These are phyloP conservation scores for Hetaerina titia DNA, from an alignment of 2,888 invertebrate genomes.

Conservation along the genomic window DNA sequence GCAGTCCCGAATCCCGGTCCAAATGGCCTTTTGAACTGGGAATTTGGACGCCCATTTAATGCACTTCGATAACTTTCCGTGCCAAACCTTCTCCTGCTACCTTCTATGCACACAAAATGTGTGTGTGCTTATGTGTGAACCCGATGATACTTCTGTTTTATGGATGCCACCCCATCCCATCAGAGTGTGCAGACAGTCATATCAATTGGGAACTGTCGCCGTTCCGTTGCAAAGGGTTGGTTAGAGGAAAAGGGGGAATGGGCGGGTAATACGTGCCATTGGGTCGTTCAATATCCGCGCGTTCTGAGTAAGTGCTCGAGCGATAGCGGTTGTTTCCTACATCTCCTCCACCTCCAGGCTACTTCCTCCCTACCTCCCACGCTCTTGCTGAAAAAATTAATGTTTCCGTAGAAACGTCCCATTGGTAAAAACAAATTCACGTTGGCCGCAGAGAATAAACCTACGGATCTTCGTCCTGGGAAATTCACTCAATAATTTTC, in stretches of 20 bases:
- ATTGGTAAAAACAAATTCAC: too few species aligned
- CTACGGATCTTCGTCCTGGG: too few species aligned
- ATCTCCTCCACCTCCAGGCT: neutral
- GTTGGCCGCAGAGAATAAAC: too few species aligned
- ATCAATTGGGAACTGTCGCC: constrained; percentile 46
- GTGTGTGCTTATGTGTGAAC: neutral
- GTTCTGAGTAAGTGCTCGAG: neutral
- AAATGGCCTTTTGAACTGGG: constrained; percentile 37
- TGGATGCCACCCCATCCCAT: neutral
- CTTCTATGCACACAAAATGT: neutral
- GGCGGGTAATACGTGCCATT: neutral
- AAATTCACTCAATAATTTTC: too few species aligned
- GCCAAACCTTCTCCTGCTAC: neutral
- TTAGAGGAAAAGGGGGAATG: neutral
- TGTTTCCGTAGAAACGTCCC: too few species aligned
- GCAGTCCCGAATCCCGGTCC: neutral
- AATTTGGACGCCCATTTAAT: constrained; percentile 21
- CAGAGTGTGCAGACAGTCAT: constrained; percentile 42
- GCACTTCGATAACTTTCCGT: constrained; percentile 42
- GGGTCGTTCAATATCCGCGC: neutral
- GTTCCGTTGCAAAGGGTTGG: neutral
- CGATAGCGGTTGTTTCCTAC: neutral
- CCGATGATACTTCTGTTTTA: constrained; percentile 40
- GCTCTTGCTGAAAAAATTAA: too few species aligned
- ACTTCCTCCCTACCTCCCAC: too few species aligned